Base-by-base conservation (phyloP, 2,888 invertebrate species). In the Machimus atricapillus region DNA sequence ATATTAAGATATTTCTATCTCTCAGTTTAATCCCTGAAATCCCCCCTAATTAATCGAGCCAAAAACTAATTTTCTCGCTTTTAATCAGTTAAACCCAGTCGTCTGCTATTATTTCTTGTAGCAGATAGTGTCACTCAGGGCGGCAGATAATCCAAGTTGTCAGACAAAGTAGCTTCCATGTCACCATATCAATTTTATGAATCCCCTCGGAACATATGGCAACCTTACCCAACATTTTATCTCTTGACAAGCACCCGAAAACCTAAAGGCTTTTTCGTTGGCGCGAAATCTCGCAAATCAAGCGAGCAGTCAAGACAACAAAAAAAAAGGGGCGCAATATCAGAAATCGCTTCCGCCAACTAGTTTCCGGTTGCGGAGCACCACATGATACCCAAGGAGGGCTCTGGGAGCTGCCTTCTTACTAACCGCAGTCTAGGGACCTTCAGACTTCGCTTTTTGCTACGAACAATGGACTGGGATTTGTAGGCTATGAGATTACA, bases 181-280 rank as follows among this genome's bases (percentile, higher is more conserved):
- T 66, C 14, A 9, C 27, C 9, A 19, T 23, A 66, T 23, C 23
- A 6, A 19, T 58, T 23, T 23, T 58, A 23, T 23, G 9, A 8
- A n/a, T 2, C 23, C n/a, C 52, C 66, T 8, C 27, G 9, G 9
- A 16, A 19, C 16, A 8, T 19, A 58, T 6, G 6, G 27, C 27
- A 27, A 79, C 79, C 79, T 79, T 79, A 52, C 27, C n/a, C 79
- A 79, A 79, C 52, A 31, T 27, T 78, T 43, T 81, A 34, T 23
- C 56, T 85, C 76, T 74, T 12, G 46, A 52, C 12, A 23, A 52
- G 52, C 23, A 79, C 3, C 23, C 23, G 5, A 40, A 79, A 46
- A 7, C 16, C 31, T 16, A 52, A 46, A 27, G 31, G 19, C 46
- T 31, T 52, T 52, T 27, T 16, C 23, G 31, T 4, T 52, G 31